Base-by-base conservation (phyloP, 1,140 invertebrate species). In the Dufourea novaeangliae region DNA sequence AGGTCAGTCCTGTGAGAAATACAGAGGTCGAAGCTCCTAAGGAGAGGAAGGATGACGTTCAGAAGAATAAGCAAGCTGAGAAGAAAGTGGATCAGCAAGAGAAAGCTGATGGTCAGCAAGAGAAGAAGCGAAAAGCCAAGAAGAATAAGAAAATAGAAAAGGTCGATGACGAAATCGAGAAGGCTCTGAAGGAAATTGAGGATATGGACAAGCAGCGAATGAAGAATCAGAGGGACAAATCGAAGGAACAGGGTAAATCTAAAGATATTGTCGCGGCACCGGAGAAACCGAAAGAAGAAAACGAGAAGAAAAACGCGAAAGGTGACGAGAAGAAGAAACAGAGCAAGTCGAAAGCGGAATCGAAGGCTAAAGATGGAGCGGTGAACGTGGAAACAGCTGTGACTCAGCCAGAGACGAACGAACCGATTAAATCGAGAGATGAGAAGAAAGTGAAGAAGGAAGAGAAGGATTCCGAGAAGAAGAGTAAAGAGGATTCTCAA, bases 101-200 rank as follows among this genome's bases (percentile, higher is more conserved):
- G 32, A 77, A 56, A 12, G 27, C 12, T 12, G 64, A 70, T 0
- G 25, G 11, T 7, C 10, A 32, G 12, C 74, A 54, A 68, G 89
- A 91, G 57, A 93, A 90, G 75, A 92, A 91, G 82, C 88, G 88
- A 14, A 93, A 89, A 68, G 86, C 91, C 83, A 90, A 89, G 61
- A 92, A 92, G 78, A 94, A 93, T n/a, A n/a, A n/a, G 83, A 94
- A 93, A 83, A 94, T 92, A 76, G 54, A 74, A 29, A 92, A 91
- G 44, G 75, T 88, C 4, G 93, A 93, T 64, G 93, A 95, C 85
- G 94, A 95, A 83, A 94, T 95, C 80, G 94, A 95, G 82, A 94
- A 93, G 86, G 94, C 93, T 68, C 86, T 94, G 20, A 93, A 92
- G 87, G 94, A 94, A 86, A 94, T 94, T 56, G 93, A 93, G 57